phyloP scores from a whole-genome alignment of 2,888 invertebrate species.

The Selenia dentaria region DNA sequence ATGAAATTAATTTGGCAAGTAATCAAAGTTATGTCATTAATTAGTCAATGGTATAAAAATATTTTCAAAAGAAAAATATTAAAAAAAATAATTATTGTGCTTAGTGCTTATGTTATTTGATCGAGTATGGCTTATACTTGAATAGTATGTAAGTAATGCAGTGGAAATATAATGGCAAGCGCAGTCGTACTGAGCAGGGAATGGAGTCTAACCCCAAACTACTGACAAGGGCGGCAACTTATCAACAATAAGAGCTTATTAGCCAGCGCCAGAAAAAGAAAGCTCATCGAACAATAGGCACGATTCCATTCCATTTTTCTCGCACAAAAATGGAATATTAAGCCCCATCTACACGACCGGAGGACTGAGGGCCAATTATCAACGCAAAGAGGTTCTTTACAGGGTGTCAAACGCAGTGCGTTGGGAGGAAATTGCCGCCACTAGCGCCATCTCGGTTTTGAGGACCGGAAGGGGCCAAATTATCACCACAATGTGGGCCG shows the following conservation, averaged over 20 bases:
- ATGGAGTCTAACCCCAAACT: no score
- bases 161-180: no score
- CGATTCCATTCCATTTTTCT: conserved; percentile 28
- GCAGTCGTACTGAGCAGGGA: no score
- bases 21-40: no score
- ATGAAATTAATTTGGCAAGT: no score
- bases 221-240: neutral
- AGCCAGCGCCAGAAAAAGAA: conserved; percentile 9
- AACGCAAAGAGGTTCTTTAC: conserved; percentile 39
- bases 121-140: no score
- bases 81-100: no score
- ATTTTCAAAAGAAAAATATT: no score
- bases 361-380: conserved; percentile 43
- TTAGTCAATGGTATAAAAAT: no score
- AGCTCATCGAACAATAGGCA: conserved; percentile 25
- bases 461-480: conserved; percentile 61
- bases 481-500: conserved; percentile 36
- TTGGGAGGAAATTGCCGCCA: conserved; percentile 62
- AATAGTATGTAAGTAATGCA: no score
- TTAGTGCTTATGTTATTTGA: no score
- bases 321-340: conserved; percentile 38
- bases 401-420: conserved; percentile 58
- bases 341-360: conserved; percentile 27
- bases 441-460: conserved; percentile 55
- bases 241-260: conserved; percentile 4